A percentile compares a stretch with the other conserved stretches of the same genome.
These are phyloP conservation scores for Anarsia innoxiella DNA, from an alignment of 2,888 invertebrate species.

Conservation along the genomic window DNA sequence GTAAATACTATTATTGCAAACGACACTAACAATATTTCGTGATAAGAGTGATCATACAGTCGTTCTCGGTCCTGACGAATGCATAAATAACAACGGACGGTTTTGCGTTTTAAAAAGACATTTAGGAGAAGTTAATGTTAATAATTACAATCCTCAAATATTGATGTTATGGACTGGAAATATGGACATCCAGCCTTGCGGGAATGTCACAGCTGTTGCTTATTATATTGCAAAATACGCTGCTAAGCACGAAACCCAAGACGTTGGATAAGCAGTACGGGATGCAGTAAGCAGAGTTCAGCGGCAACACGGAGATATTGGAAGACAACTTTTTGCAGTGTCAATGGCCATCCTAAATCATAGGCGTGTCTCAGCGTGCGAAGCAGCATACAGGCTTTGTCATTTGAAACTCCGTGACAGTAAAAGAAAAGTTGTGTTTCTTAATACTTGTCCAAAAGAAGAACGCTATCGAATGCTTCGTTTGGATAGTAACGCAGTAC, in stretches of 20 bases:
- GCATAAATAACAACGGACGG: slow-evolving; percentile 25
- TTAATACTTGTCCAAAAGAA: slow-evolving; percentile 8
- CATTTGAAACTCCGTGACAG: slow-evolving; percentile 14
- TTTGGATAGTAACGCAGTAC: background rate
- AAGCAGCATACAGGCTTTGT: slow-evolving; percentile 2
- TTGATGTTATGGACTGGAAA: slow-evolving; percentile 2
- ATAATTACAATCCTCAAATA: background rate
- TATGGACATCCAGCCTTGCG: background rate
- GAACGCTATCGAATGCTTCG: background rate
- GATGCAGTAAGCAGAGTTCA: background rate
- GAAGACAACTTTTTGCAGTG: background rate
- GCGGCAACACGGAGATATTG: too few relatives aligned
- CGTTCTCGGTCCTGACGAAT: slow-evolving; percentile 27
- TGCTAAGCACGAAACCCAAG: background rate
- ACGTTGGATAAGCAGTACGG: background rate
- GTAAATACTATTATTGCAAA: background rate
- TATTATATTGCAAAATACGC: slow-evolving; percentile 1
- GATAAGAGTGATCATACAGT: too few relatives aligned
- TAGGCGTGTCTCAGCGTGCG: background rate
- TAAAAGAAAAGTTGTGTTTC: slow-evolving; percentile 12
- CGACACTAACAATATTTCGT: background rate
- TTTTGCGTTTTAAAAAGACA: slow-evolving; percentile 11
- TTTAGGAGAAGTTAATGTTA: background rate
- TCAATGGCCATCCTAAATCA: background rate
- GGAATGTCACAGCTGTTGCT: background rate